Conservation (phyloP, 2,888 invertebrate species). For the Melinaea marsaeus region DNA sequence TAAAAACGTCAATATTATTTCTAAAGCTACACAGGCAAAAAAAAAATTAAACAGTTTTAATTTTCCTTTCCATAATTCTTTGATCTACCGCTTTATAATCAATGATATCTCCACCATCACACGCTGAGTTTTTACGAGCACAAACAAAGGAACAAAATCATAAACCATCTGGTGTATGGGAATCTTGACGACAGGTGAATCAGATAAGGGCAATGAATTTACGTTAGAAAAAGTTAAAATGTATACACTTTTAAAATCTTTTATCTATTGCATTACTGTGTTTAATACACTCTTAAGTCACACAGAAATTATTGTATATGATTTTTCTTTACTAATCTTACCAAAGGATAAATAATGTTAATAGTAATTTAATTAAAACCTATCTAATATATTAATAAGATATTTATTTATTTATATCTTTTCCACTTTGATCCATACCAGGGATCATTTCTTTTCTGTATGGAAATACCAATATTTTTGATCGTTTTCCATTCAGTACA, state of each 20-base stretch:
- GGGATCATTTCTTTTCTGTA: no score
- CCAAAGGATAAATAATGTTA: no score
- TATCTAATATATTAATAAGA: no score
- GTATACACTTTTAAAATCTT: not conserved
- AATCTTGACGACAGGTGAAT: slow-evolving; percentile 33
- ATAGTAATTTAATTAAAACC: no score
- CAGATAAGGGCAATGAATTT: slow-evolving; percentile 33
- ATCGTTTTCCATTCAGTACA: no score
- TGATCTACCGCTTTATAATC: slow-evolving; percentile 2
- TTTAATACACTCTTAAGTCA: no score
- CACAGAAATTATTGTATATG: no score
- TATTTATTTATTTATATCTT: no score
- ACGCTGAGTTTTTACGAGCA: slow-evolving; percentile 9
- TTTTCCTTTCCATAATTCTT: slow-evolving; percentile 1
- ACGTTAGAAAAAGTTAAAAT: slow-evolving; percentile 1
- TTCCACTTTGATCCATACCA: no score
- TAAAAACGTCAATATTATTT: not conserved
- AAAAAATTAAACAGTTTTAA: not conserved
- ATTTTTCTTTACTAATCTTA: no score
- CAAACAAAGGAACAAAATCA: slow-evolving; percentile 25
- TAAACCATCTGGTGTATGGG: slow-evolving; percentile 16
- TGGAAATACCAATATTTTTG: no score
- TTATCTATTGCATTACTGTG: not conserved
- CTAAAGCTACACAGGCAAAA: not conserved
- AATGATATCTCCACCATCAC: not conserved